Evolutionary conservation across 2,113 vertebrate genomes (phyloP).

Genomic region (Prunella fulvescens): DNA sequence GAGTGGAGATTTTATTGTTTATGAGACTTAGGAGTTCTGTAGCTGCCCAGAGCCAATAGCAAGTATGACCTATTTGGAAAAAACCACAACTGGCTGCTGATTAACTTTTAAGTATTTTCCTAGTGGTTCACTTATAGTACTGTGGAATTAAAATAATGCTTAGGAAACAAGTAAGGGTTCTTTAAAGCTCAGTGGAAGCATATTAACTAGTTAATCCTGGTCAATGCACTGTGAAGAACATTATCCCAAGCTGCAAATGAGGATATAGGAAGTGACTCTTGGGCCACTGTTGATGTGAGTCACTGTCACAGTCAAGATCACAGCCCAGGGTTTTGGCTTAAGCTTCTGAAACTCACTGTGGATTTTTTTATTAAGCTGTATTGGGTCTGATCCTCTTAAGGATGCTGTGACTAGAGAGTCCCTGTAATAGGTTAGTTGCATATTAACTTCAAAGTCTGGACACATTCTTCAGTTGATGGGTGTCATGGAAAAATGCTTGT

Average conservation of each 20-base stretch:
- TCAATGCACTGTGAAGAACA: background rate
- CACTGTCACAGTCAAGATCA: background rate
- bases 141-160: conserved; percentile 5
- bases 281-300: background rate
- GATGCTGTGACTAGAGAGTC: background rate
- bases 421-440: background rate
- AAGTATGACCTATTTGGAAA: background rate
- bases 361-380: background rate
- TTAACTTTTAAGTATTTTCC: background rate
- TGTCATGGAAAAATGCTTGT: background rate
- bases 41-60: background rate
- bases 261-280: background rate
- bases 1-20: background rate
- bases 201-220: background rate
- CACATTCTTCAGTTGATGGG: background rate
- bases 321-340: background rate
- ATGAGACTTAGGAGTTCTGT: background rate
- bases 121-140: background rate
- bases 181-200: background rate
- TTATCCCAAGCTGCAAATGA: background rate
- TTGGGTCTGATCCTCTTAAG: background rate
- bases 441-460: background rate
- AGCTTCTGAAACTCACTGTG: background rate
- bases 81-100: background rate
- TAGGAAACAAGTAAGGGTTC: background rate